Conservation (phyloP, 1,140 invertebrate species). For the Apis laboriosa region DNA sequence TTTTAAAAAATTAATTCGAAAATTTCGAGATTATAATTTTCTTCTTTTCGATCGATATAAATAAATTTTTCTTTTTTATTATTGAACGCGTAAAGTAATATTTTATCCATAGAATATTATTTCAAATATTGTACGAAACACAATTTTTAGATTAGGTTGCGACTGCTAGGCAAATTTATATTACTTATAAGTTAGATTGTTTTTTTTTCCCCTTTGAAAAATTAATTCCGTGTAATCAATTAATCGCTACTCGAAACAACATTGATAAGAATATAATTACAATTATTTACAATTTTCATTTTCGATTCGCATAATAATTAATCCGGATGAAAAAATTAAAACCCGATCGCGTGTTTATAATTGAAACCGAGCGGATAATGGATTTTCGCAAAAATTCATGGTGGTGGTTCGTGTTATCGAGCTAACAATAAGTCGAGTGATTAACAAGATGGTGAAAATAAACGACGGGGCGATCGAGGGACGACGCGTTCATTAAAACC, state of each 20-base stretch:
- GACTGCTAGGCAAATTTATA: no score
- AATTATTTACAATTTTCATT: neutral
- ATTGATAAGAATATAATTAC: neutral
- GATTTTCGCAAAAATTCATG: neutral
- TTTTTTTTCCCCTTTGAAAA: neutral
- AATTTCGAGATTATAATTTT: no score
- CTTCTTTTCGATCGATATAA: no score
- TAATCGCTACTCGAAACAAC: neutral
- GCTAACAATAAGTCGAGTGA: neutral
- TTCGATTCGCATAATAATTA: no score
- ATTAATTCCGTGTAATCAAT: neutral
- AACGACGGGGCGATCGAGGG: neutral
- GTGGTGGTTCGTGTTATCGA: neutral
- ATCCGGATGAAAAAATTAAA: neutral
- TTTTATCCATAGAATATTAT: no score
- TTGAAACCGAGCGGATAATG: neutral
- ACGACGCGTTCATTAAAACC: slow-evolving; percentile 30
- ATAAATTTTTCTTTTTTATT: no score
- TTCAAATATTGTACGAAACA: no score
- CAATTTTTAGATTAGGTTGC: no score
- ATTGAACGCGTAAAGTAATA: no score
- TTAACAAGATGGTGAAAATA: slow-evolving; percentile 7
- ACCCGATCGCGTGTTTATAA: neutral
- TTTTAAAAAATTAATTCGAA: no score
- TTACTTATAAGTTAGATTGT: no score